phyloP scores from a whole-genome alignment of 1,140 invertebrate species.

The Bemisia tabaci region DNA sequence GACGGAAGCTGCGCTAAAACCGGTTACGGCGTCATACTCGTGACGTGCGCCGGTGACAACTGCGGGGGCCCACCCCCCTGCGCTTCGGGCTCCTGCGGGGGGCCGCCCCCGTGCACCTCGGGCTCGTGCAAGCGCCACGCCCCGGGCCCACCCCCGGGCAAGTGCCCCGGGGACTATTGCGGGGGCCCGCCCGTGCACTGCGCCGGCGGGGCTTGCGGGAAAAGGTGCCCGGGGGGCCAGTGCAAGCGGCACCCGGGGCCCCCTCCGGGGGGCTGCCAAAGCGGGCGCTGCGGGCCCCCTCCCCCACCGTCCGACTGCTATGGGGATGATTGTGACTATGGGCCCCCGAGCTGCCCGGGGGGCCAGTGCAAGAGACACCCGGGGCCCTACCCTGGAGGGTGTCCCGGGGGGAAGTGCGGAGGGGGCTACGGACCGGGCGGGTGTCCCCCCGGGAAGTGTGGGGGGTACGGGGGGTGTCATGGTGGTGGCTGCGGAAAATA shows the following conservation, averaged over 20 bases:
- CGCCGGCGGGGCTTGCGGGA: not conserved
- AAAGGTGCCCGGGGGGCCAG: not conserved
- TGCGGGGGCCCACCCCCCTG: not conserved
- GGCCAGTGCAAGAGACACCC: not conserved
- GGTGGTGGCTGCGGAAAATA: not conserved
- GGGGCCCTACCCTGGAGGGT: not conserved
- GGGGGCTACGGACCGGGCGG: not conserved
- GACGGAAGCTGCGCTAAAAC: not conserved
- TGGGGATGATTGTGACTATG: not conserved
- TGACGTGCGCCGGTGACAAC: not conserved
- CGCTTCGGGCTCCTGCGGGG: not conserved
- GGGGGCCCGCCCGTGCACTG: not conserved
- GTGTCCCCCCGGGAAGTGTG: not conserved
- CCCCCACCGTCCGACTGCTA: not conserved
- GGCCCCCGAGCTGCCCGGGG: not conserved
- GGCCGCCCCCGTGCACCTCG: no score
- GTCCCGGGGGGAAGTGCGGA: not conserved
- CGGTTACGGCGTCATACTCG: not conserved
- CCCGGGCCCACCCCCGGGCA: not conserved
- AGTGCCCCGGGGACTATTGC: not conserved
- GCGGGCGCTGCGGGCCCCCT: not conserved
- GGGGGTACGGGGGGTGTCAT: not conserved
- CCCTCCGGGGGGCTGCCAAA: not conserved
- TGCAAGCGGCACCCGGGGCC: not conserved
- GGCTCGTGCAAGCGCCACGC: not conserved